phyloP scores from a whole-genome alignment of 2,113 vertebrate species.

The Merops nubicus region DNA sequence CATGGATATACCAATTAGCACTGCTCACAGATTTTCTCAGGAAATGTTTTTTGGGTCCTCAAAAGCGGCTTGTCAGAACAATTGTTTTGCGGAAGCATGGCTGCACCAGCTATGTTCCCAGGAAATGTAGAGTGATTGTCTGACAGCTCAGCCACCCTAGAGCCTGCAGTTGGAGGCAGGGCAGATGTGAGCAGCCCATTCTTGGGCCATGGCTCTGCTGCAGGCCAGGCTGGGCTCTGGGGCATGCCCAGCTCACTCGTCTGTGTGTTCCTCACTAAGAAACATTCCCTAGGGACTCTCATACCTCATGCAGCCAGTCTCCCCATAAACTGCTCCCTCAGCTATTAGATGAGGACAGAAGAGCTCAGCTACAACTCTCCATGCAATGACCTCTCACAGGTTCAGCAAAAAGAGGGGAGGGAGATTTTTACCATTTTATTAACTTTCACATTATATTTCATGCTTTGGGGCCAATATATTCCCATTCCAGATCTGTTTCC shows the following conservation, averaged over 20 bases:
- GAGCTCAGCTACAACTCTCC: background rate
- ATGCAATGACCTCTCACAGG: background rate
- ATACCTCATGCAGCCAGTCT: background rate
- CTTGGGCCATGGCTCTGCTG: accelerated
- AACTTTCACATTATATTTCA: background rate
- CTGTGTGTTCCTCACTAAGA: background rate
- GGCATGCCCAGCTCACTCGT: background rate
- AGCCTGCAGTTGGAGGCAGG: background rate
- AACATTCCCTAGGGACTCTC: background rate
- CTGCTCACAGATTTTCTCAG: background rate
- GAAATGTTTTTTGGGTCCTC: background rate
- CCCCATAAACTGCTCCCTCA: background rate
- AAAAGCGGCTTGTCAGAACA: background rate
- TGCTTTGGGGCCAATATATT: background rate
- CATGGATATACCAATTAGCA: accelerated
- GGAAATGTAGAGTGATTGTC: background rate
- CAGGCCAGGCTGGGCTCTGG: background rate
- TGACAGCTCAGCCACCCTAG: background rate
- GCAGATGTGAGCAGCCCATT: background rate
- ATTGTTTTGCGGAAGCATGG: background rate
- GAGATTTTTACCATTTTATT: background rate
- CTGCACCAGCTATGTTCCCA: background rate
- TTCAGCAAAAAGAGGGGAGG: too few relatives aligned
- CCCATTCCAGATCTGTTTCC: background rate
- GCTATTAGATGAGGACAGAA: background rate